phyloP scores from a whole-genome alignment of 2,797 vertebrate species.

The Synaphobranchus kaupii region DNA sequence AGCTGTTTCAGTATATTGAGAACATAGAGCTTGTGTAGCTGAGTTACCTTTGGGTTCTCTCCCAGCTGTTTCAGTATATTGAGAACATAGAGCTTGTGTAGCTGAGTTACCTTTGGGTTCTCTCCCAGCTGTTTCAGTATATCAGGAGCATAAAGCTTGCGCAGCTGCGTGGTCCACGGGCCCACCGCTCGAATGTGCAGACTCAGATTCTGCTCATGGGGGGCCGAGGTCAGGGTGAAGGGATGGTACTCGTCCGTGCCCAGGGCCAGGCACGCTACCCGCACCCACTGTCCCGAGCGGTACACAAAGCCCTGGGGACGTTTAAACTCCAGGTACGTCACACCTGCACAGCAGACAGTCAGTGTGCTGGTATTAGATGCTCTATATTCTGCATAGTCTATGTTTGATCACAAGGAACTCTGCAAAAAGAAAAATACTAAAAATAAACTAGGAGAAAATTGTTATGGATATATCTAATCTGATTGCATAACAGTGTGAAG shows the following conservation, averaged over 20 bases:
- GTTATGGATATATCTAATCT: background rate
- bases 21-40: too few species aligned
- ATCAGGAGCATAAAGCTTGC: constrained; percentile 75
- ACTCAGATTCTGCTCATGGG: constrained; percentile 85
- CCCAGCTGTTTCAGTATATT: too few species aligned
- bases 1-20: too few species aligned
- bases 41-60: too few species aligned
- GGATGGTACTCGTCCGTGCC: constrained; percentile 94
- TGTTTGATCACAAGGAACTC: background rate
- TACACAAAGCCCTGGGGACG: constrained; percentile 90
- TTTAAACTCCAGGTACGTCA: constrained; percentile 92
- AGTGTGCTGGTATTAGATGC: background rate
- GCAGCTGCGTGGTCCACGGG: constrained; percentile 86
- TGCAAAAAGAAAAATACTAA: background rate
- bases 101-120: constrained; percentile 81
- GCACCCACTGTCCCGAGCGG: constrained; percentile 96
- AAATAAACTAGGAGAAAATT: background rate
- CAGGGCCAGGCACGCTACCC: constrained; percentile 85
- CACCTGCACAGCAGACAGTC: constrained; percentile 69
- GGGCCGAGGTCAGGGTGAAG: constrained; percentile 91
- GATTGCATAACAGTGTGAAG: background rate
- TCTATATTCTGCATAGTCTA: background rate
- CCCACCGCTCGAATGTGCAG: constrained; percentile 82
- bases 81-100: too few species aligned
- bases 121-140: constrained; percentile 63